phyloP scores from a whole-genome alignment of 2,797 vertebrate species.

The Loriculus beryllinus region DNA sequence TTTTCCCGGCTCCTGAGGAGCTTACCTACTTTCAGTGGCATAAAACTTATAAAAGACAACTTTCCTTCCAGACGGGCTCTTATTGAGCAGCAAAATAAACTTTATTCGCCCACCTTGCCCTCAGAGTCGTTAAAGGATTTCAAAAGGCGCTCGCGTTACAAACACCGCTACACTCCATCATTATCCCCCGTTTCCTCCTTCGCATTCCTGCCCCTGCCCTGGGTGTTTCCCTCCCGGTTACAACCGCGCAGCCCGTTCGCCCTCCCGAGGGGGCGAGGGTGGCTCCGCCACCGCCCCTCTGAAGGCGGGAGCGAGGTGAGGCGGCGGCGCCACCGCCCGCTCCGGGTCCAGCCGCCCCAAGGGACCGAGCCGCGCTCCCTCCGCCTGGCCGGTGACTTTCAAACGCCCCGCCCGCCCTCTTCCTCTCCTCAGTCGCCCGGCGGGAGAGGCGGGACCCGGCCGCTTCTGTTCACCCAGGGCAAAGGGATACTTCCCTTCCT shows the following conservation, averaged over 20 bases:
- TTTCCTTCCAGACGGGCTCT: background rate
- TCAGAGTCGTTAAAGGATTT: background rate
- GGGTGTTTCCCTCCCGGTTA: background rate
- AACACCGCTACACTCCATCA: background rate
- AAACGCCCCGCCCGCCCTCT: background rate
- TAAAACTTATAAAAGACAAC: background rate
- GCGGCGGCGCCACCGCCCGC: background rate
- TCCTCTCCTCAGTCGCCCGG: background rate
- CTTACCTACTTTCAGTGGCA: background rate
- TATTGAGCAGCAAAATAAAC: background rate
- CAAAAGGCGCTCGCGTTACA: background rate
- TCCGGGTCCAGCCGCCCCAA: background rate
- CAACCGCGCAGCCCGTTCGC: background rate
- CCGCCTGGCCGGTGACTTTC: background rate
- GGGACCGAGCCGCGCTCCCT: background rate
- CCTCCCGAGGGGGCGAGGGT: background rate
- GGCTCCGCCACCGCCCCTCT: background rate
- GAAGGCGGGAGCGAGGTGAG: background rate
- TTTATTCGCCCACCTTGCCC: background rate
- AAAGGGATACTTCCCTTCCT: background rate
- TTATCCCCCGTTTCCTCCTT: background rate
- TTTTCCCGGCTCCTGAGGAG: background rate
- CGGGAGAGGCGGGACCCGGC: background rate
- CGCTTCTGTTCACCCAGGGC: background rate
- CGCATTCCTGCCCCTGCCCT: background rate